A percentile compares a stretch with the other conserved stretches of the same genome.
Evolutionary conservation across 2,113 vertebrate species (phyloP).

Genomic region (Daubentonia madagascariensis): DNA sequence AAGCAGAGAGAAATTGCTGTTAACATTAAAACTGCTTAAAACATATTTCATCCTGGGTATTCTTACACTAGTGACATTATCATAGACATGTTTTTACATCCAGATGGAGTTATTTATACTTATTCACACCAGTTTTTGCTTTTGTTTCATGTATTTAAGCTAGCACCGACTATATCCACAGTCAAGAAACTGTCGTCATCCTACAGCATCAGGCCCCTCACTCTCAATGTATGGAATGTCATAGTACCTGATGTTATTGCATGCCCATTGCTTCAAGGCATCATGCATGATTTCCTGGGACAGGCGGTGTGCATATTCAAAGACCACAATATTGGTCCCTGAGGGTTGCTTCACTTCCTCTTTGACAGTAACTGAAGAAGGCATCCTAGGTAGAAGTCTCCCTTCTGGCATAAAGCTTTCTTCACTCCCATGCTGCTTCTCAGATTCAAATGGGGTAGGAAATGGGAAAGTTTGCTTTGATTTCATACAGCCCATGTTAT

Average conservation of each 20-base stretch:
- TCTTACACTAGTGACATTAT: constrained; percentile 5
- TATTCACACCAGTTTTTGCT: constrained; percentile 23
- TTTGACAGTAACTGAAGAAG: constrained; percentile 77
- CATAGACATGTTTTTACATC: background rate
- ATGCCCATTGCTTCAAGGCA: constrained; percentile 93
- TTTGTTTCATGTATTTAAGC: constrained; percentile 11
- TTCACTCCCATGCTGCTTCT: constrained; percentile 63
- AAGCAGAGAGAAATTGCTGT: constrained; percentile 18
- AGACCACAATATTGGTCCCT: constrained; percentile 77
- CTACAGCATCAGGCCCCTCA: constrained; percentile 85
- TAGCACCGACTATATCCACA: constrained; percentile 43
- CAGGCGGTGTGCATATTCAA: constrained; percentile 92
- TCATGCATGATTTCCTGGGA: constrained; percentile 92
- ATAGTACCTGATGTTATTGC: constrained; percentile 90
- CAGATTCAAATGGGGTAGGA: constrained; percentile 78
- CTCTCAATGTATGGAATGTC: constrained; percentile 98
- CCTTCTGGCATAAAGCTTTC: constrained; percentile 75
- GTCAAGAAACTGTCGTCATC: background rate
- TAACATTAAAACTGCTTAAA: background rate
- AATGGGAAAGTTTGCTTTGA: constrained; percentile 88
- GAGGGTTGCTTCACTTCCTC: constrained; percentile 57
- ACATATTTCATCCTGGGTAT: constrained; percentile 8
- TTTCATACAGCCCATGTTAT: constrained; percentile 96
- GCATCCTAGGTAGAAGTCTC: constrained; percentile 59
- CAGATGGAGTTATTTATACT: background rate